phyloP scores from a whole-genome alignment of 2,888 invertebrate species.

The Malthinus seriepunctatus region DNA sequence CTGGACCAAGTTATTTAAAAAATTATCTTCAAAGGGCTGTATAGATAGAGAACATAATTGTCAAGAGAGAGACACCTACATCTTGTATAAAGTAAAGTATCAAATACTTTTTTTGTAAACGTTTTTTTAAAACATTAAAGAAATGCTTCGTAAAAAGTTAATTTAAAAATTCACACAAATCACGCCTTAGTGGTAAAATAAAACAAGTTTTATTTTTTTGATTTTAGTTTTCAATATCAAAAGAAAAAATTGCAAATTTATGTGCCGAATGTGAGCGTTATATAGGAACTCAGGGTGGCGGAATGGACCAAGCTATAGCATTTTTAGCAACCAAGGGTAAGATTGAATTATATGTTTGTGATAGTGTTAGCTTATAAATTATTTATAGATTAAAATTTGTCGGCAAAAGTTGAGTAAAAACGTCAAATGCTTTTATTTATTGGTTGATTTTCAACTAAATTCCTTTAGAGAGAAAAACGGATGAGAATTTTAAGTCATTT shows the following conservation, averaged over 20 bases:
- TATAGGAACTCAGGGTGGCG: slow-evolving; percentile 97
- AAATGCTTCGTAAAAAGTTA: neutral
- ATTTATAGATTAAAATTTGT: slow-evolving; percentile 35
- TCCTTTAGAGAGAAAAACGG: neutral
- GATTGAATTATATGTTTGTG: slow-evolving; percentile 34
- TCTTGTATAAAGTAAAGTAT: no score
- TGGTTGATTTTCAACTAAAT: slow-evolving; percentile 1
- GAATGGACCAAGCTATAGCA: slow-evolving; percentile 99
- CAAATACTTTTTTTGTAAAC: neutral
- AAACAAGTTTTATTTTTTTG: neutral
- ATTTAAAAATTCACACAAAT: neutral
- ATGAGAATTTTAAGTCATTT: neutral
- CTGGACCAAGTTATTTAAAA: no score
- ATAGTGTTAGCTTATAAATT: slow-evolving; percentile 41
- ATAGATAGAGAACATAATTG: no score
- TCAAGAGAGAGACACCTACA: no score
- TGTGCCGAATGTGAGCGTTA: slow-evolving; percentile 91
- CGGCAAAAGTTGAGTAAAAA: slow-evolving; percentile 6
- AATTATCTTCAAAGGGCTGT: no score
- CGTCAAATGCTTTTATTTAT: slow-evolving; percentile 10
- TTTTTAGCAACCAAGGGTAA: slow-evolving; percentile 80
- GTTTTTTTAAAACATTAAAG: neutral
- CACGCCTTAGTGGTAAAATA: neutral
- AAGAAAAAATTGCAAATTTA: slow-evolving; percentile 71
- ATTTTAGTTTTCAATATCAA: slow-evolving; percentile 43